These are phyloP conservation scores for Vollenhovia emeryi DNA, from an alignment of 1,140 invertebrate genomes.

Conservation along the genomic window DNA sequence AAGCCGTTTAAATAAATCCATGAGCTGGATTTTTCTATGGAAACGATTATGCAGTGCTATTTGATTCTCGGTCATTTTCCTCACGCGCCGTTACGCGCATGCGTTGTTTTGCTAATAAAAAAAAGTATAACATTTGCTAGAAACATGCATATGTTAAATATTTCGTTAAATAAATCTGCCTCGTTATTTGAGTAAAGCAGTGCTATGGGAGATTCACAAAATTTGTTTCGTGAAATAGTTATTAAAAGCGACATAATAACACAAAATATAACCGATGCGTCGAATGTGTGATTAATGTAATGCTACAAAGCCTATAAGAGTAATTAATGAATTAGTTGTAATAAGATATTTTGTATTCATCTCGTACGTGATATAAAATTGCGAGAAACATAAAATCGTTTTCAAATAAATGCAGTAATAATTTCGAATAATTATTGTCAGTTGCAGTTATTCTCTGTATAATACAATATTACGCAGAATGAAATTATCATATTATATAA, in stretches of 20 bases:
- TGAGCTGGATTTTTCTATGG: not conserved
- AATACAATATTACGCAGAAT: slow-evolving; percentile 10
- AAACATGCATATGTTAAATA: slow-evolving; percentile 9
- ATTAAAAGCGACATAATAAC: slow-evolving; percentile 26
- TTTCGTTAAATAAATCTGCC: not conserved
- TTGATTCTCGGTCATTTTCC: not conserved
- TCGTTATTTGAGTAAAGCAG: slow-evolving; percentile 9
- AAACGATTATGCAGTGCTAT: not conserved
- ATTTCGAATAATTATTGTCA: slow-evolving; percentile 13
- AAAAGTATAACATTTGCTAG: not conserved
- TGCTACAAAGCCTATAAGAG: slow-evolving; percentile 10
- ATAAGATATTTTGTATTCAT: slow-evolving; percentile 18
- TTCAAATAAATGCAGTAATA: slow-evolving; percentile 4
- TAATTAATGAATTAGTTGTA: slow-evolving; percentile 13
- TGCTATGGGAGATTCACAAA: slow-evolving; percentile 1
- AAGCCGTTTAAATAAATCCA: slow-evolving; percentile 9
- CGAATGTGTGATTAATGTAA: not conserved
- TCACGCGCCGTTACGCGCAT: no score
- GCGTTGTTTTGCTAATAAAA: not conserved
- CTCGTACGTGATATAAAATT: not conserved
- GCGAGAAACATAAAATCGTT: slow-evolving; percentile 9
- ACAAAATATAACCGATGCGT: not conserved
- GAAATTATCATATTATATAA: slow-evolving; percentile 40
- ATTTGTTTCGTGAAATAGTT: slow-evolving; percentile 11
- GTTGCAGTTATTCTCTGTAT: not conserved